These are phyloP conservation scores for Zosterops lateralis DNA, from an alignment of 2,113 vertebrate genomes.

Conservation along the genomic window DNA sequence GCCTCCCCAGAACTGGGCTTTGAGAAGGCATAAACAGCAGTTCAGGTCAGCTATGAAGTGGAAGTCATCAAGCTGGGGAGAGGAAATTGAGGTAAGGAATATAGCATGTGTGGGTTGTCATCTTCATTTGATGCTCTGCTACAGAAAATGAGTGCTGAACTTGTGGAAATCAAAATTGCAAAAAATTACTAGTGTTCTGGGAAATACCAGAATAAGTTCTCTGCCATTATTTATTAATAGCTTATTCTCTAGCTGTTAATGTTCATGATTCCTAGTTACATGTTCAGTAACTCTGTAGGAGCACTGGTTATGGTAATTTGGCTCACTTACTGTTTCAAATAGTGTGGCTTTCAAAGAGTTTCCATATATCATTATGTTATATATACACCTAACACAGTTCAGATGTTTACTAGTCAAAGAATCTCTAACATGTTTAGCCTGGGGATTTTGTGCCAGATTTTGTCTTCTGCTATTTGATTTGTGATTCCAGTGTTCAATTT, in stretches of 20 bases:
- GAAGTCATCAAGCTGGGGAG: neutral
- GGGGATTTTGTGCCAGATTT: neutral
- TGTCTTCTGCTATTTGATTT: neutral
- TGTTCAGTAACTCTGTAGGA: neutral
- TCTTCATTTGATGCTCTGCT: neutral
- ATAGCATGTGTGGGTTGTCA: fast-evolving
- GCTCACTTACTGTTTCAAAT: neutral
- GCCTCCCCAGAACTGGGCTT: neutral
- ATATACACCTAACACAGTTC: neutral
- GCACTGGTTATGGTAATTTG: neutral
- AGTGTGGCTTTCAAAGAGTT: neutral
- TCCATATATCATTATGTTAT: neutral
- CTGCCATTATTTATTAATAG: neutral
- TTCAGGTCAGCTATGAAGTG: neutral
- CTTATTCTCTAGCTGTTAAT: neutral
- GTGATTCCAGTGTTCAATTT: neutral
- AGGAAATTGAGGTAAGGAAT: neutral
- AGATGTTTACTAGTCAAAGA: neutral
- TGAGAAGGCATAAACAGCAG: neutral
- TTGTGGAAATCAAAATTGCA: neutral
- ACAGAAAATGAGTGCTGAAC: neutral
- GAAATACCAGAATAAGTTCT: neutral
- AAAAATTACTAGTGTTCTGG: neutral
- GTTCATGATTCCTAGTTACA: neutral
- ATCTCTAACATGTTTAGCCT: neutral